Percentiles rank a stretch among this genome's conserved stretches.
These are phyloP conservation scores for Vulpes ferrilata DNA, from an alignment of 2,113 vertebrate species.

Conservation along the genomic window DNA sequence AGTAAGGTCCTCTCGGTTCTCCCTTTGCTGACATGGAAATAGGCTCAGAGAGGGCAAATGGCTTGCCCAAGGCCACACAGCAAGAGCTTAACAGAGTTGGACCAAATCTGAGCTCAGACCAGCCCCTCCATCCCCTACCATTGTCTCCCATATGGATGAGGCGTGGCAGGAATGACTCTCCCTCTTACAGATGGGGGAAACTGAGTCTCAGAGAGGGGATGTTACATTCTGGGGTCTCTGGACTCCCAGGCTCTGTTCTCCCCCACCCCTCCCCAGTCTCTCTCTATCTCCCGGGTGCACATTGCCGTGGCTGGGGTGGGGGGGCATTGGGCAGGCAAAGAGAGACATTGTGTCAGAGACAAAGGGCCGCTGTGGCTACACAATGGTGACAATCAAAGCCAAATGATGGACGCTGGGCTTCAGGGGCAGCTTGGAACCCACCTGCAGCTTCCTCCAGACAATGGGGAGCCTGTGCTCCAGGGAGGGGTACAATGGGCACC, in stretches of 20 bases:
- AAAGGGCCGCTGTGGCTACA: constrained; percentile 50
- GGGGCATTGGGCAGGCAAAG: neutral
- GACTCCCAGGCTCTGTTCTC: neutral
- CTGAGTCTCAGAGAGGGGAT: neutral
- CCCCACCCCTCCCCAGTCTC: neutral
- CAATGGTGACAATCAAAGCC: constrained; percentile 53
- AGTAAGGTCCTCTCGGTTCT: neutral
- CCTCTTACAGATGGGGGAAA: neutral
- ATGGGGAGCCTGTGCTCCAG: constrained; percentile 23
- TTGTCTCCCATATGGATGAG: neutral
- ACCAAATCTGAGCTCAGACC: neutral
- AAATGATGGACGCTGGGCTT: neutral
- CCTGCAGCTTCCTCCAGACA: constrained; percentile 60
- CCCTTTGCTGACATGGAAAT: neutral
- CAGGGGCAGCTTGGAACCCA: constrained; percentile 33
- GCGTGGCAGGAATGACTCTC: neutral
- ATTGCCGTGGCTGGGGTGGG: neutral
- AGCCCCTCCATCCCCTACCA: fast-evolving
- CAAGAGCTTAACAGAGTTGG: neutral
- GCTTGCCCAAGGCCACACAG: neutral
- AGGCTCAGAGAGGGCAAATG: neutral
- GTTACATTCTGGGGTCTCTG: neutral
- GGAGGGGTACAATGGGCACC: neutral
- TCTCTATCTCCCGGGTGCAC: neutral
- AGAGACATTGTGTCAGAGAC: neutral